Evolutionary conservation across 1,140 invertebrate genomes (phyloP), one percentile per base, ranked within the genome.

Genomic region (Hetaerina americana): DNA sequence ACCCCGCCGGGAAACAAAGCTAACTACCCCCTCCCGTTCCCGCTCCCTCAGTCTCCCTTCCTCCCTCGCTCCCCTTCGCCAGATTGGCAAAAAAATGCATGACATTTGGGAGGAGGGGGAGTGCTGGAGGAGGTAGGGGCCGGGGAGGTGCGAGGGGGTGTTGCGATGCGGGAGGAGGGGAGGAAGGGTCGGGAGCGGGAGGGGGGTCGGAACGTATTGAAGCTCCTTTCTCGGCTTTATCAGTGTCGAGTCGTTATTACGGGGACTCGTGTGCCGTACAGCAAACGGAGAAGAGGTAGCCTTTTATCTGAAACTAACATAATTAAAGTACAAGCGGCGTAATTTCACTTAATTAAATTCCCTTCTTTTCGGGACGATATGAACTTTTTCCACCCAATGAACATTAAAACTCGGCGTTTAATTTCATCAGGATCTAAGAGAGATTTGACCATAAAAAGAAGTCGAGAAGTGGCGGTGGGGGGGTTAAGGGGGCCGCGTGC

Each of bases 281-380:
- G 72, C 73, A 72, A 73, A 73, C 73, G 73, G 31, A 69, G 70
- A 72, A 71, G 73, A 73, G 73, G 77, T 57, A 57, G 40, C 76
- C 76, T 76, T 76, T 75, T 75, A 74, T 76, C 80, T 79, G 79
- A 81, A 81, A 82, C 79, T 81, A 81, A 82, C 80, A 82, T 82
- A 82, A 82, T 82, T 82, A 82, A 82, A 82, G 78, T 79, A 82
- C 81, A 82, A 82, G 81, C 81, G 80, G 78, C 79, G 81, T 82
- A 82, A 82, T 82, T 82, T 82, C 78, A 82, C 81, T 82, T 82
- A 82, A 82, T 82, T 82, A 82, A 82, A 82, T 82, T 82, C 81
- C 79, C 80, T 82, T 81, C 79, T 81, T 80, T 79, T 75, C 76
- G 71, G 72, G 72, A 77, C 76, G 80, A 80, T 79, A 79, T 78